Evolutionary conservation across 2,888 invertebrate genomes (phyloP).

Genomic region (Pterostichus niger): DNA sequence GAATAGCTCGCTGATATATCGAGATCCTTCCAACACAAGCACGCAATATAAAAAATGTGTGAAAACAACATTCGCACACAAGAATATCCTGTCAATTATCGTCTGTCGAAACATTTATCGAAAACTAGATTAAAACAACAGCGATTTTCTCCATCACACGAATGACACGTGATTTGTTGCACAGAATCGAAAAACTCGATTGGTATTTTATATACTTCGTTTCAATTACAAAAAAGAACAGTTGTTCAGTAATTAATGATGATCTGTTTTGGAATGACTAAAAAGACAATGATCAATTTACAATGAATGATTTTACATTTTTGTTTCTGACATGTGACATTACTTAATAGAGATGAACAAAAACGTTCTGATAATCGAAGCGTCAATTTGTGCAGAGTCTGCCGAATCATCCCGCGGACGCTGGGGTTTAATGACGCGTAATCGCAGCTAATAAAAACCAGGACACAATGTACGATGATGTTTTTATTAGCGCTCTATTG

Average conservation of each 20-base stretch:
- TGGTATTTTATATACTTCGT: background rate
- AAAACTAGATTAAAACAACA: too few species aligned
- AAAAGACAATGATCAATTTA: too few species aligned
- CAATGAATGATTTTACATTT: too few species aligned
- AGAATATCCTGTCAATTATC: too few species aligned
- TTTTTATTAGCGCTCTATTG: background rate
- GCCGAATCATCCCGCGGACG: background rate
- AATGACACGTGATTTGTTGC: background rate
- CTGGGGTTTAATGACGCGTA: conserved; percentile 28
- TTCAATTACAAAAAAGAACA: background rate
- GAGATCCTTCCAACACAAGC: too few species aligned
- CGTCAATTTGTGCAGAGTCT: conserved; percentile 8
- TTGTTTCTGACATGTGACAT: background rate
- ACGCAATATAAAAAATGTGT: too few species aligned
- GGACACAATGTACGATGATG: too few species aligned
- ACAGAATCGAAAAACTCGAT: too few species aligned
- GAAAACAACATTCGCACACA: too few species aligned
- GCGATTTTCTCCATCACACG: too few species aligned
- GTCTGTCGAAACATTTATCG: too few species aligned
- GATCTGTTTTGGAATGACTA: background rate
- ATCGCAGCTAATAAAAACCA: conserved; percentile 17
- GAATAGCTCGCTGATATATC: too few species aligned
- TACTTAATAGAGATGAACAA: conserved; percentile 5
- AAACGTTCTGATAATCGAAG: conserved; percentile 20
- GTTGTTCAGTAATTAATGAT: background rate